Base-by-base conservation (phyloP, 2,888 invertebrate species). In the Diloba caeruleocephala region DNA sequence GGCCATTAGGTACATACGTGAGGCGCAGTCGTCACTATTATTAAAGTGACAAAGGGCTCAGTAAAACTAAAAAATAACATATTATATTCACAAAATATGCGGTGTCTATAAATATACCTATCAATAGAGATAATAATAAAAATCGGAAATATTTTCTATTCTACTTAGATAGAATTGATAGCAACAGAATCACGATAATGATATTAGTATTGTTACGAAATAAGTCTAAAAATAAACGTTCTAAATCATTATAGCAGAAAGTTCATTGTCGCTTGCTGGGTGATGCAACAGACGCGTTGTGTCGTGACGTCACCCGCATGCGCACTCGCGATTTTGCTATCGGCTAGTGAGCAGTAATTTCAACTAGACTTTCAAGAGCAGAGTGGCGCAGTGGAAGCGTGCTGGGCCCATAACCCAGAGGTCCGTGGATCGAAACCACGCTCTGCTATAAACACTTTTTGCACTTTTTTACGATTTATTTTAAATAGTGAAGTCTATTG, bases 381-480 rank as follows among this genome's bases (percentile, higher is more conserved):
- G 95, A 96, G 96, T 96, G 96, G 96, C 96, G 96, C 96, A 96
- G 96, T 95, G 96, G 96, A 96, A 95, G 96, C 96, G 96, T 96
- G 96, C 96, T 96, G 96, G 96, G 96, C 96, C 96, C 96, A 96
- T 96, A 96, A 96, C 96, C 96, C 96, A 97, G 96, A 97, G 96
- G 96, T 96, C 96, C 96, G 97, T 96, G 96, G 96, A 96, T 96
- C 96, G 96, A 96, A 96, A 96, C 96, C 96, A 96, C 95, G 96
- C 96, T 95, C 95, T 95, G 95, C 95, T 95, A 95, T 15, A 41
- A 49, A 14, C 2, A 3, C 17, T 63, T 74, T 80, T 79, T 77
- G 70, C 38, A 2, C 50, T 28, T 21, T 29, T 49, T 28, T 49
- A 38, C 8, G 10, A 51, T 51, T 48, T 31, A 23, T 3, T 59